A percentile compares a stretch with the other conserved stretches of the same genome.
Evolutionary conservation across 2,888 invertebrate species (phyloP).

Genomic region (Sclerodermus sp.): DNA sequence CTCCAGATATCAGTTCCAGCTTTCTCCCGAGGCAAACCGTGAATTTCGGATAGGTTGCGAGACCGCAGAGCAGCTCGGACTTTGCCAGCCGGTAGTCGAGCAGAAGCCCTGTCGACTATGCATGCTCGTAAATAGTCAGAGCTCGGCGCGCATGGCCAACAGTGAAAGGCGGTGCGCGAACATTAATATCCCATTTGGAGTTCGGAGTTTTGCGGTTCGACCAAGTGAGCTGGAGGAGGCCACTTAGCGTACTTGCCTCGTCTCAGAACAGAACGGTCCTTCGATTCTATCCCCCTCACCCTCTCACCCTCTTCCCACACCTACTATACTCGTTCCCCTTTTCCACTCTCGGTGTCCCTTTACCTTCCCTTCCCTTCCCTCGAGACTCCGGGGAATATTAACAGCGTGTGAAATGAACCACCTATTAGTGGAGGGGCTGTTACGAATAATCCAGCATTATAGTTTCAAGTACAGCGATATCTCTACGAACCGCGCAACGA

Average conservation of each 20-base stretch:
- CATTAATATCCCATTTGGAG: slow-evolving; percentile 53
- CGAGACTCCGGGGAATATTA: not conserved
- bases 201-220: slow-evolving; percentile 45
- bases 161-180: slow-evolving; percentile 26
- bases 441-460: too few relatives aligned
- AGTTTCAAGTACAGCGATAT: too few relatives aligned
- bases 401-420: too few relatives aligned
- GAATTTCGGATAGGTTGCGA: slow-evolving; percentile 20
- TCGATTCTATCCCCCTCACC: not conserved
- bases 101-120: slow-evolving; percentile 20
- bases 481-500: too few relatives aligned
- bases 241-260: not conserved
- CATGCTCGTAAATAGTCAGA: slow-evolving; percentile 27
- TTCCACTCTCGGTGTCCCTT: not conserved
- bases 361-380: not conserved
- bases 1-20: slow-evolving; percentile 15
- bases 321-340: not conserved
- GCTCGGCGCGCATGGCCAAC: slow-evolving; percentile 1
- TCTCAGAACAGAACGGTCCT: not conserved
- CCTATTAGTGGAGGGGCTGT: too few relatives aligned
- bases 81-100: slow-evolving; percentile 12
- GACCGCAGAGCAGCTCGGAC: slow-evolving; percentile 23
- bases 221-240: slow-evolving; percentile 12
- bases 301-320: not conserved
- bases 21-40: slow-evolving; percentile 13